These are phyloP conservation scores for Euplexia lucipara DNA, from an alignment of 2,888 invertebrate genomes.

Conservation along the genomic window DNA sequence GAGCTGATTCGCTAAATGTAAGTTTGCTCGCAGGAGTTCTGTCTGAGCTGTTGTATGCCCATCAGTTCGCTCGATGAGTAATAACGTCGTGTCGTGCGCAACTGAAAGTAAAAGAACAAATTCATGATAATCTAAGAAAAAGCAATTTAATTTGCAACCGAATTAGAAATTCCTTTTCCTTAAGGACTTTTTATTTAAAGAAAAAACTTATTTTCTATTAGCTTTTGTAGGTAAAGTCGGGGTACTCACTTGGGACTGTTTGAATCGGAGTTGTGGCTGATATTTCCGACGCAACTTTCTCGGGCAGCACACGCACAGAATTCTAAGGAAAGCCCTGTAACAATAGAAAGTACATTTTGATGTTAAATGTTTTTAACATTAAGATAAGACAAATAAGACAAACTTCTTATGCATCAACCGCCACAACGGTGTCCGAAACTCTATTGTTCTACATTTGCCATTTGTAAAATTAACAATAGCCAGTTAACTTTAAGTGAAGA, in stretches of 20 bases:
- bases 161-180: constrained; percentile 58
- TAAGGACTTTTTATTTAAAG: constrained; percentile 44
- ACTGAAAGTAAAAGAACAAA: constrained; percentile 91
- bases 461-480: too few species aligned
- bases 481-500: too few species aligned
- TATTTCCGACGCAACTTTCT: constrained; percentile 95
- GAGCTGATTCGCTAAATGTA: constrained; percentile 93
- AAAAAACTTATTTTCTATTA: constrained; percentile 71
- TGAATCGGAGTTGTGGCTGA: constrained; percentile 96
- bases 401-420: too few species aligned
- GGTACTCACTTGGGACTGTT: constrained; percentile 94
- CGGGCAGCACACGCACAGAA: constrained; percentile 97
- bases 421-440: too few species aligned
- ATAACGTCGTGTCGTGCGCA: constrained; percentile 94
- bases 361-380: constrained; percentile 25
- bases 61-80: constrained; percentile 95
- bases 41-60: constrained; percentile 93
- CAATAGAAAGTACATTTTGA: constrained; percentile 68
- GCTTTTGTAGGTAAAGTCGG: constrained; percentile 21
- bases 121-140: constrained; percentile 73
- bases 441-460: too few species aligned
- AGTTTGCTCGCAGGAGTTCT: constrained; percentile 96
- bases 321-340: constrained; percentile 97
- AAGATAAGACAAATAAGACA: too few species aligned
- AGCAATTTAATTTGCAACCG: constrained; percentile 61